Conservation (phyloP, 2,888 invertebrate genomes). For the Agriopis aurantiaria region DNA sequence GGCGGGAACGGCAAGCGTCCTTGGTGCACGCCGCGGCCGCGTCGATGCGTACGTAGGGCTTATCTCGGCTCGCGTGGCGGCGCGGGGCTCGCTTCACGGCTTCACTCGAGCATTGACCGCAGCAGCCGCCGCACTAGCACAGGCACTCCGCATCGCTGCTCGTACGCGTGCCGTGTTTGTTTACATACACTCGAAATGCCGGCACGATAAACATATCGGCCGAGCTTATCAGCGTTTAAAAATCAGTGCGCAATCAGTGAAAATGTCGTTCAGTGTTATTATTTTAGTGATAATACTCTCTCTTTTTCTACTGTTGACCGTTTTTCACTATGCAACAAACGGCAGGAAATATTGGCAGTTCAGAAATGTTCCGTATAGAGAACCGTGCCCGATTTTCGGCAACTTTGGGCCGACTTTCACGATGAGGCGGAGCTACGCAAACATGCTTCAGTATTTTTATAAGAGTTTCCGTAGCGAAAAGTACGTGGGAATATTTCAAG, state of each 20-base stretch:
- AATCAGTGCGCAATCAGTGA: slow-evolving; percentile 48
- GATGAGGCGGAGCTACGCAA: slow-evolving; percentile 74
- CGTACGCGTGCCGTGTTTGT: slow-evolving; percentile 60
- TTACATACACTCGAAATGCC: slow-evolving; percentile 67
- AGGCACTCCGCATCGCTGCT: slow-evolving; percentile 50
- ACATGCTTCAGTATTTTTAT: slow-evolving; percentile 74
- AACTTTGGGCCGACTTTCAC: slow-evolving; percentile 79
- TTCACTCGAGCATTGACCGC: slow-evolving; percentile 70
- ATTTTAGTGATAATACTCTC: slow-evolving; percentile 63
- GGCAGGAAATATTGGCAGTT: slow-evolving; percentile 78
- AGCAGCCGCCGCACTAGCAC: slow-evolving; percentile 52
- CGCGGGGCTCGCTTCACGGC: slow-evolving; percentile 62
- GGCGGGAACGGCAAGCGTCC: slow-evolving; percentile 7
- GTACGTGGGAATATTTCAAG: slow-evolving; percentile 80
- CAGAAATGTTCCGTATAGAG: slow-evolving; percentile 77
- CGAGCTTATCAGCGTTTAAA: slow-evolving; percentile 41
- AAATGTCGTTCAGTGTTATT: slow-evolving; percentile 67
- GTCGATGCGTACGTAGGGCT: background rate
- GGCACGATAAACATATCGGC: slow-evolving; percentile 56
- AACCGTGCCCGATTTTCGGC: slow-evolving; percentile 82
- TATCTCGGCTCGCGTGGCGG: slow-evolving; percentile 13
- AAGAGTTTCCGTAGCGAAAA: slow-evolving; percentile 67
- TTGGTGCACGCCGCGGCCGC: slow-evolving; percentile 8
- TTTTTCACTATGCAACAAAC: slow-evolving; percentile 73
- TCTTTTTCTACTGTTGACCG: slow-evolving; percentile 62